Base-by-base conservation (phyloP, 64 coral and sea anemone species). In the Hydrozoanthus tunicans region DNA sequence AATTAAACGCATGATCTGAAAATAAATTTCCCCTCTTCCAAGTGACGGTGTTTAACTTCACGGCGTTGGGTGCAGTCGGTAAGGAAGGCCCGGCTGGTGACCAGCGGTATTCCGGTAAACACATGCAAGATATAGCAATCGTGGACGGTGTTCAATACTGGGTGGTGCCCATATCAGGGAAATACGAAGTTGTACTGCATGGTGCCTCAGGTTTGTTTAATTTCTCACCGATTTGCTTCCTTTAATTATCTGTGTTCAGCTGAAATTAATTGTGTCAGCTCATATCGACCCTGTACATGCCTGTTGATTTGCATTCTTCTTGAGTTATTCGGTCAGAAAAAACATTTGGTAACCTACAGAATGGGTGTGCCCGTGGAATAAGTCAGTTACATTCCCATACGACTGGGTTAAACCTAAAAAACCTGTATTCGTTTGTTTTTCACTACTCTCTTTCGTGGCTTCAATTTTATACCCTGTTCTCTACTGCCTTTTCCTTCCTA, bases 11-110 rank as follows among this genome's bases (percentile, higher is more conserved):
- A 25, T 26, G 20, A 8, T 6, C 4, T 54, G 5, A 52, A 9
- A 56, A 7, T 24, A 10, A 13, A 85, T 13, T 52, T 89, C 14
- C 7, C 24, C 56, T 73, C 71, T n/a, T 92, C 86, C 17, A 14
- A 92, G 72, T 6, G 24, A 71, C 62, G n/a, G 61, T 92, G 51
- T 92, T 92, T 53, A 96, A 93, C 24, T 96, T 96, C 20, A 96
- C 94, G 4, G 91, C 94, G 1, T 76, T 96, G 67, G 86, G 94
- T 64, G 79, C 80, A n/a, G 53, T 52, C 56, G 94, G 94, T 12
- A 71, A 77, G 66, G 43, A 59, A 59, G 94, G 94, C 3, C 94
- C 94, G 5, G 54, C 13, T 1, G 82, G 80, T 13, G 80, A 74
- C 58, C 27, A 3, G 64, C 11, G 80, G 5, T 91, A 96, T 58